Conservation (phyloP, 2,888 invertebrate genomes). For the Drosophila buzzatii region DNA sequence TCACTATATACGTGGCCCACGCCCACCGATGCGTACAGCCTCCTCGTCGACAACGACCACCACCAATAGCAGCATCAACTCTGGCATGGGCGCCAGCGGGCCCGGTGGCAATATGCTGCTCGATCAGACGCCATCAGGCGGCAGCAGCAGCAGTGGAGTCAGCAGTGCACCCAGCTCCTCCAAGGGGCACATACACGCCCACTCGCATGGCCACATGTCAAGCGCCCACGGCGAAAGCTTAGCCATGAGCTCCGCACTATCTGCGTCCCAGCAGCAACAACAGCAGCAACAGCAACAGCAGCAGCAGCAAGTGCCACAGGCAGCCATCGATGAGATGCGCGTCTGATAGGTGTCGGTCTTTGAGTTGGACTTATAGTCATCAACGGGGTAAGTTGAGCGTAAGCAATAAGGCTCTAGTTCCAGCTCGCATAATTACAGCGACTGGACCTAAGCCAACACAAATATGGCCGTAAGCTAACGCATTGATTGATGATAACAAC, state of each 20-base stretch:
- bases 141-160: conserved; percentile 84
- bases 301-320: conserved; percentile 90
- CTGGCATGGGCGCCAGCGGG: conserved; percentile 23
- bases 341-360: conserved; percentile 90
- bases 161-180: conserved; percentile 84
- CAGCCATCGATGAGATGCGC: conserved; percentile 95
- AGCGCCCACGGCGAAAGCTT: conserved; percentile 61
- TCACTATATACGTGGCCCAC: conserved; percentile 84
- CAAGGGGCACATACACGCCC: conserved; percentile 85
- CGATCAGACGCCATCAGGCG: conserved; percentile 82
- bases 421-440: background rate
- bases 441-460: background rate
- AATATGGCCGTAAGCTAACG: background rate
- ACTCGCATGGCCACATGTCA: conserved; percentile 63
- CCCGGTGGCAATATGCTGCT: conserved; percentile 61
- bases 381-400: conserved; percentile 82
- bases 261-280: conserved; percentile 56
- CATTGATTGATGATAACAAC: too few species aligned
- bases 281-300: conserved; percentile 76
- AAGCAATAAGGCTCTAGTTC: background rate
- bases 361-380: conserved; percentile 85
- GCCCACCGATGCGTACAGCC: conserved; percentile 85
- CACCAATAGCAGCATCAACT: conserved; percentile 47
- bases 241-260: conserved; percentile 57
- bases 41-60: conserved; percentile 74